Evolutionary conservation across 2,888 invertebrate genomes (phyloP), one percentile per base, ranked within the genome.

Genomic region (Nemoura dubitans): DNA sequence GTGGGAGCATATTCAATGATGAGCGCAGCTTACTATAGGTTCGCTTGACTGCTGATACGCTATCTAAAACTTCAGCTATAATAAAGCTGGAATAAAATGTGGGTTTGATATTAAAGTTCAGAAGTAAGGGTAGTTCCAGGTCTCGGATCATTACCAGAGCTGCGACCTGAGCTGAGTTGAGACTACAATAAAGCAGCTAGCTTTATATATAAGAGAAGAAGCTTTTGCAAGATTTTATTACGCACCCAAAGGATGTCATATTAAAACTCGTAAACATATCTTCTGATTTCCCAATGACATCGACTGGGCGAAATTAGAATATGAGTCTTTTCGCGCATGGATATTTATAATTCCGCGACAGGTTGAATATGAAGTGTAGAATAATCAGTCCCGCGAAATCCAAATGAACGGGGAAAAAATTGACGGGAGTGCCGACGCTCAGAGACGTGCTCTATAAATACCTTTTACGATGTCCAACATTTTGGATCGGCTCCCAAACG

Each of bases 391-490:
- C 21, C 2, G 59, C 59, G 21, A 59, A 59, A 7, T 21, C 59
- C 59, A 59, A 59, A 10, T 59, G 59, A 7, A 59, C 59, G 59
- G 59, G 16, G 59, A 59, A 59, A 59, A 59, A 14, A 7, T 59
- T 21, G 59, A 59, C 59, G 59, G 21, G 14, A 59, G 59, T 21
- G 21, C 21, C 59, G 21, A 1, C 16, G 16, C 10, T 3, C 59
- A 59, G 59, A 59, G 59, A 2, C 59, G 59, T 21, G 59, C 2
- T 59, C 10, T 59, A 59, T 21, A 59, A 59, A 59, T 59, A 59
- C 28, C 25, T 78, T 27, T 78, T 78, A 27, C 78, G 78, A 78
- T 78, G 78, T 78, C 78, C 78, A 78, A 78, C 78, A 26, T 78
- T 78, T 78, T 78, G 78, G 78, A 78, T 27, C 26, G 27, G 25